Evolutionary conservation across 2,888 invertebrate species (phyloP), one percentile per base, ranked within the genome.

Genomic region (Drosophila tanythrix): DNA sequence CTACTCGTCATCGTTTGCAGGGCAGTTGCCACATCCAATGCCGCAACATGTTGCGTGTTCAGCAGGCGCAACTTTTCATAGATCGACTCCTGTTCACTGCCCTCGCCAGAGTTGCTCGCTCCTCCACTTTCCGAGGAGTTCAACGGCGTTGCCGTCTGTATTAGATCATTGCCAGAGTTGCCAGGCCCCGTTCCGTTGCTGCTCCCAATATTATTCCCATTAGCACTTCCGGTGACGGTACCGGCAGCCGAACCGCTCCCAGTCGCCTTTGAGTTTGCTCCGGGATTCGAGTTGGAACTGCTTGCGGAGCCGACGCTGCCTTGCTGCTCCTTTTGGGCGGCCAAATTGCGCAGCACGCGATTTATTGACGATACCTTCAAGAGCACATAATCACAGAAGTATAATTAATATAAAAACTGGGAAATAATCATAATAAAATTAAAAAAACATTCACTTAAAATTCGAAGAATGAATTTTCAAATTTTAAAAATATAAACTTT

Each of bases 341-440:
- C 98, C 89, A 99, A 94, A 94, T 99, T 99, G 75, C 99, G 95
- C 63, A 99, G 95, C 67, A 99, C 99, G 83, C 99, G 96, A 94
- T 99, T 99, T 93, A 99, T 99, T 13, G 92, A 92, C 15, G 92
- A 92, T 29, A 92, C 92, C 92, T 92, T 36, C 13, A 70, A 69
- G 8, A 2, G 33, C 18, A 25, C 0, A 35, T 25, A 60, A 35
- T 13, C 8, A 18, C n/a, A 59, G 18, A 35, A 46, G 15, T 1
- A 25, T 8, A 25, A 8, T 15, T 15, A 21, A n/a, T 10, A 27
- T 13, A n/a, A 13, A 2, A 4, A 31, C 6, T 21, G 3, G 1
- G 6, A 29, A 29, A 51, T 29, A 29, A 27, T 51, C 11, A 5
- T 6, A 29, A 0, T 0, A 0, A 46, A 21, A 13, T 15, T 21